A percentile compares a stretch with the other conserved stretches of the same genome.
phyloP scores from a whole-genome alignment of 1,140 invertebrate genomes.

The Drosophila dunni region DNA sequence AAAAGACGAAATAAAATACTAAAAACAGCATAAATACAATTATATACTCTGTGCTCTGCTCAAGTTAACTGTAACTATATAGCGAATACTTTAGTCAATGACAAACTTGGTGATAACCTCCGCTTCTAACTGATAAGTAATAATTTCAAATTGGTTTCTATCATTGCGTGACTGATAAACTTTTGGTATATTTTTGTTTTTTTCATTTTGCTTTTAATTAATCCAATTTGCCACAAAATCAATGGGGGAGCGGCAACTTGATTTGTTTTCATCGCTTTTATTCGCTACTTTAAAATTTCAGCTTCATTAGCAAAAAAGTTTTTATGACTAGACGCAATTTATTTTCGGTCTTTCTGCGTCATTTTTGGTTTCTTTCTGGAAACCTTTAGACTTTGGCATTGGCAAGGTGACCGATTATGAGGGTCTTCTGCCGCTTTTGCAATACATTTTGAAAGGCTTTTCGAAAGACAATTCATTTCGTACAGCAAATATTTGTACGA shows the following conservation, averaged over 20 bases:
- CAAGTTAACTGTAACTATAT: constrained; percentile 14
- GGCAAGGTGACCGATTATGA: constrained; percentile 34
- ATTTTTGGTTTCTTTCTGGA: constrained; percentile 6
- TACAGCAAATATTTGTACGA: constrained; percentile 36
- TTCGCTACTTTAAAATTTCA: constrained; percentile 13
- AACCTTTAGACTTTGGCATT: constrained; percentile 43
- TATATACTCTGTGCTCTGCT: neutral
- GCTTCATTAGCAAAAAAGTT: constrained; percentile 22
- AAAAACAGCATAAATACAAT: neutral
- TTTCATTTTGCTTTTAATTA: constrained; percentile 64
- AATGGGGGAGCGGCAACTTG: constrained; percentile 16
- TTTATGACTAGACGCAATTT: constrained; percentile 34
- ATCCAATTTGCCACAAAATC: constrained; percentile 48
- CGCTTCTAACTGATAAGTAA: constrained; percentile 47
- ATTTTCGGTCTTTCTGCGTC: constrained; percentile 37
- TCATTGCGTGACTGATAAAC: constrained; percentile 70
- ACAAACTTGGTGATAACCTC: constrained; percentile 46
- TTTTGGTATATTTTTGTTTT: constrained; percentile 25
- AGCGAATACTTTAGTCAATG: constrained; percentile 25
- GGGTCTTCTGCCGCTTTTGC: neutral
- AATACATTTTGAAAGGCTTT: neutral
- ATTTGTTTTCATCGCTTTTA: constrained; percentile 10
- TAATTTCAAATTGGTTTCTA: constrained; percentile 29
- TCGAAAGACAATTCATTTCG: neutral
- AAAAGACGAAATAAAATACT: constrained; percentile 8